Conservation (phyloP, 2,888 invertebrate species). For the Agonopterix arenella region DNA sequence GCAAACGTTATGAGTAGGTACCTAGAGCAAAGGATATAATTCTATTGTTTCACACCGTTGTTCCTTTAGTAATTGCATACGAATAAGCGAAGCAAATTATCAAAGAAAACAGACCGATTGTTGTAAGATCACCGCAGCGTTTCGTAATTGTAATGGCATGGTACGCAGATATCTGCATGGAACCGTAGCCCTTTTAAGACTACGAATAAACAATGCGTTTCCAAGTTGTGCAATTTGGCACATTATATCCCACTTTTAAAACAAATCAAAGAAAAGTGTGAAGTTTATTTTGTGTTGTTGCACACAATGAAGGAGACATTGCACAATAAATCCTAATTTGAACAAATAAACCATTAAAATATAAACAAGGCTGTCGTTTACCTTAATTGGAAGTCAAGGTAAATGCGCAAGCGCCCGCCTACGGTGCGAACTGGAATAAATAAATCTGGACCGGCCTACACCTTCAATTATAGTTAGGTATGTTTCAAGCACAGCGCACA, state of each 20-base stretch:
- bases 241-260: not conserved
- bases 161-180: slow-evolving; percentile 16
- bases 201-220: not conserved
- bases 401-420: slow-evolving; percentile 36
- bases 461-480: slow-evolving; percentile 37
- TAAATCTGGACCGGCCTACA: slow-evolving; percentile 57
- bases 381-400: slow-evolving; percentile 61
- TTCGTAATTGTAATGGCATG: slow-evolving; percentile 26
- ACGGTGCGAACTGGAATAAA: slow-evolving; percentile 28
- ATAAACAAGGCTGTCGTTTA: slow-evolving; percentile 44
- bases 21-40: slow-evolving; percentile 38
- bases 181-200: slow-evolving; percentile 15
- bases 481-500: not conserved
- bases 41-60: slow-evolving; percentile 50
- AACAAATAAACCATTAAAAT: slow-evolving; percentile 45
- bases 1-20: not conserved
- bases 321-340: slow-evolving; percentile 47
- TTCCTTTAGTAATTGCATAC: slow-evolving; percentile 33
- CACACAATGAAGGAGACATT: slow-evolving; percentile 6
- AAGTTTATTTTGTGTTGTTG: not conserved
- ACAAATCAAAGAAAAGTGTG: not conserved
- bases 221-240: not conserved
- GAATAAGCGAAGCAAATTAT: slow-evolving; percentile 45
- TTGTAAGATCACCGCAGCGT: slow-evolving; percentile 18
- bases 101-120: slow-evolving; percentile 39